Evolutionary conservation across 2,888 invertebrate species (phyloP).

Genomic region (Trissolcus brochymenae): DNA sequence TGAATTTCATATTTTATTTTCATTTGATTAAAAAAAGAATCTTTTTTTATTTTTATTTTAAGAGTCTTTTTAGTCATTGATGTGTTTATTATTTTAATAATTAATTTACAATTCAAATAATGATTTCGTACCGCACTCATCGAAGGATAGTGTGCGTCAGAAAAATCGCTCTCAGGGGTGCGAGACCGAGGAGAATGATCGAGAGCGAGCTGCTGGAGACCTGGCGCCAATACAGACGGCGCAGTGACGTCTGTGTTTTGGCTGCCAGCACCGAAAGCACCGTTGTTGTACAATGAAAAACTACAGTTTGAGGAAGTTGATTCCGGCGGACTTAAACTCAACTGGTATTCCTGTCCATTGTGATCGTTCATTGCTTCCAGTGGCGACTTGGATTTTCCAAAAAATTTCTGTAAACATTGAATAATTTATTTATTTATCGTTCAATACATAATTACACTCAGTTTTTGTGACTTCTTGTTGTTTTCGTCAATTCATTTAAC

Average conservation of each 20-base stretch:
- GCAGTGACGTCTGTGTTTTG: slow-evolving; percentile 23
- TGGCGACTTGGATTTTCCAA: slow-evolving; percentile 17
- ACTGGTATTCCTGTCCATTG: slow-evolving; percentile 32
- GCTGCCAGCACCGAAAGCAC: slow-evolving; percentile 19
- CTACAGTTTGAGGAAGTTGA: slow-evolving; percentile 49
- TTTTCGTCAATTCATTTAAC: too few species aligned
- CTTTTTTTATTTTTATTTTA: too few species aligned
- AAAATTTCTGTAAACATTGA: slow-evolving; percentile 32
- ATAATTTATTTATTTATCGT: background rate
- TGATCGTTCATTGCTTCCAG: slow-evolving; percentile 20
- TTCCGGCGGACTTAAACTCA: slow-evolving; percentile 42
- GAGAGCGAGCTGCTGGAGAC: slow-evolving; percentile 35
- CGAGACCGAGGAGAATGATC: slow-evolving; percentile 41
- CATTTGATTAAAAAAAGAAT: too few species aligned
- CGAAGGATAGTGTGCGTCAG: slow-evolving; percentile 26
- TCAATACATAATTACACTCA: too few species aligned
- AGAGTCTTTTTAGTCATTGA: too few species aligned
- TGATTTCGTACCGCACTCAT: slow-evolving; percentile 22
- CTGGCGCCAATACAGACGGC: slow-evolving; percentile 29
- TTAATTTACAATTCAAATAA: too few species aligned
- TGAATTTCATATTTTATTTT: background rate
- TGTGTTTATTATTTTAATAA: too few species aligned
- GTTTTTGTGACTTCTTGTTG: too few species aligned
- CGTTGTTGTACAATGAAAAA: slow-evolving; percentile 31
- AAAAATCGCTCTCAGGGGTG: slow-evolving; percentile 45